Conservation (phyloP, 2,113 vertebrate genomes). For the Dipodomys merriami region DNA sequence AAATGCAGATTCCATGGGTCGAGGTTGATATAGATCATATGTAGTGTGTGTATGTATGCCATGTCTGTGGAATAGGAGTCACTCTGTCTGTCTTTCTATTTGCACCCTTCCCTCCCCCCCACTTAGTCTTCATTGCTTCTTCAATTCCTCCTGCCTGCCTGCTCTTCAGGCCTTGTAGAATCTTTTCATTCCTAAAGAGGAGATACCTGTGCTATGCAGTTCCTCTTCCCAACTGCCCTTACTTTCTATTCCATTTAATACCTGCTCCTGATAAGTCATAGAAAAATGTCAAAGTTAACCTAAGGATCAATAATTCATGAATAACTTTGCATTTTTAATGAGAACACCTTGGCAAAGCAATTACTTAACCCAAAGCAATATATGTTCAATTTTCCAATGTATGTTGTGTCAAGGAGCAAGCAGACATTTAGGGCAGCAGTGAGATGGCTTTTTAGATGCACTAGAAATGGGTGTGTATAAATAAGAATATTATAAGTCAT, state of each 20-base stretch:
- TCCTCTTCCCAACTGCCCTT: not conserved
- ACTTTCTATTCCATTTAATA: not conserved
- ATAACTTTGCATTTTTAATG: slow-evolving; percentile 20
- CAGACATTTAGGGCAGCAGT: not conserved
- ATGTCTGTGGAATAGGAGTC: not conserved
- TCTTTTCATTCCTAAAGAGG: not conserved
- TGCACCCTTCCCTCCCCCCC: not conserved
- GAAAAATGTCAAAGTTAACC: slow-evolving; percentile 6
- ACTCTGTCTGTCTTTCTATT: not conserved
- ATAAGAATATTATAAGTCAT: slow-evolving; percentile 25
- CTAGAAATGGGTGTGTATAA: not conserved
- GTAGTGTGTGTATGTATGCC: too few species aligned
- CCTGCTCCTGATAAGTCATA: not conserved
- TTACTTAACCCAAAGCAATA: slow-evolving; percentile 18
- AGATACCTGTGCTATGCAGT: not conserved
- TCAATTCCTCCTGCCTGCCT: not conserved
- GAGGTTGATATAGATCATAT: too few species aligned
- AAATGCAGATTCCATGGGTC: not conserved
- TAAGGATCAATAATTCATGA: not conserved
- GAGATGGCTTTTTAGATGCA: not conserved
- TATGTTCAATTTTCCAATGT: slow-evolving; percentile 28
- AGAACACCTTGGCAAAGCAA: slow-evolving; percentile 22
- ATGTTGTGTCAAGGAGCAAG: not conserved
- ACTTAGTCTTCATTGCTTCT: not conserved
- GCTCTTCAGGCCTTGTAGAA: not conserved